phyloP scores from a whole-genome alignment of 2,888 invertebrate genomes.

The Leptopterna dolabrata region DNA sequence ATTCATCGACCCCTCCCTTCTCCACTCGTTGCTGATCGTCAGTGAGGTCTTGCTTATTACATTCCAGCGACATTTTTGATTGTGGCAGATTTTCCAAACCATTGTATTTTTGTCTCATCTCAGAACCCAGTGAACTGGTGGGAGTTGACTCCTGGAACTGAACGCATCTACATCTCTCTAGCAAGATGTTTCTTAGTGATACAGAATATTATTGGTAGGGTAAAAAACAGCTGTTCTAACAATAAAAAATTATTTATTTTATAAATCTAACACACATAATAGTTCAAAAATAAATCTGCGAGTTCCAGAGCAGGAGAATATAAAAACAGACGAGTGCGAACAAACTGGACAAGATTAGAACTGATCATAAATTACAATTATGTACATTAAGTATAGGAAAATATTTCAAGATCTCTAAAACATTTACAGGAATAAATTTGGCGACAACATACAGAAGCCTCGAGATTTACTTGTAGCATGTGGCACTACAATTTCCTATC shows the following conservation, averaged over 20 bases:
- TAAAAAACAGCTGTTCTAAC: background rate
- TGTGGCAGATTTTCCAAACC: no score
- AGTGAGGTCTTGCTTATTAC: no score
- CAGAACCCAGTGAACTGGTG: no score
- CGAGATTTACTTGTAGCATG: constrained; percentile 28
- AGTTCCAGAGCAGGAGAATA: constrained; percentile 38
- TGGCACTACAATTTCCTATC: background rate
- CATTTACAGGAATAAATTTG: constrained; percentile 28
- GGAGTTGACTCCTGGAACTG: no score
- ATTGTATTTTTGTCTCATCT: no score
- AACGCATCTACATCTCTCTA: no score
- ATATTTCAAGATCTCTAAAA: constrained; percentile 43
- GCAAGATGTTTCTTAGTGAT: no score
- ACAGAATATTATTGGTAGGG: no score
- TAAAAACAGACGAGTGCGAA: constrained; percentile 36
- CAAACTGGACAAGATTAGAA: constrained; percentile 29
- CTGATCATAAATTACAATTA: constrained; percentile 42
- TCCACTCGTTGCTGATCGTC: no score
- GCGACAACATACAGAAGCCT: constrained; percentile 28
- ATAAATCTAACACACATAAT: constrained; percentile 49
- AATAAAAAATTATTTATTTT: constrained; percentile 54
- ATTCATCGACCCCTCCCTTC: no score
- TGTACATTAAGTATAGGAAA: constrained; percentile 49
- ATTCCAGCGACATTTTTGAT: no score
- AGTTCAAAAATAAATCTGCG: constrained; percentile 48